Percentiles rank a stretch among this genome's conserved stretches.
Conservation (phyloP, 2,888 invertebrate genomes). For the Cryptophagus acutangulus region DNA sequence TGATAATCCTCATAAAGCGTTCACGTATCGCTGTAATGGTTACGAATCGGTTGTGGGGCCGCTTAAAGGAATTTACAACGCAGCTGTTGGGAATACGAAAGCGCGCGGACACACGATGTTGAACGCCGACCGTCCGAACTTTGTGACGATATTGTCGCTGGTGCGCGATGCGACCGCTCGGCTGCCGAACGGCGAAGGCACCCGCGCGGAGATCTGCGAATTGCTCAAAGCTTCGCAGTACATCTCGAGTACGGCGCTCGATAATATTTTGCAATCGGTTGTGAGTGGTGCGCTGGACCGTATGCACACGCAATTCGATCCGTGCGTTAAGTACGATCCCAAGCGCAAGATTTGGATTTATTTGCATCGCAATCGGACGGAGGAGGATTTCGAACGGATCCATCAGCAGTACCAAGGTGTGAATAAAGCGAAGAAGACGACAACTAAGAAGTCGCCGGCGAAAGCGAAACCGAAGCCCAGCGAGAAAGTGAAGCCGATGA, state of each 20-base stretch:
- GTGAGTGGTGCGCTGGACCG: constrained; percentile 88
- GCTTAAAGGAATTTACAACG: constrained; percentile 60
- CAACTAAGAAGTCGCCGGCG: constrained; percentile 37
- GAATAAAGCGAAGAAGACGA: constrained; percentile 51
- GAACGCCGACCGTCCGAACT: constrained; percentile 77
- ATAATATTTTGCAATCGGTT: constrained; percentile 71
- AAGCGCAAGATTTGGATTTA: constrained; percentile 95
- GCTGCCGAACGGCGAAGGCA: constrained; percentile 91
- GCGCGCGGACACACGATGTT: constrained; percentile 82
- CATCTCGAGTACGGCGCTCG: constrained; percentile 52
- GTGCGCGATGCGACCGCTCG: constrained; percentile 93
- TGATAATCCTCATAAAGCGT: constrained; percentile 84
- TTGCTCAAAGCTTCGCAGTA: constrained; percentile 66
- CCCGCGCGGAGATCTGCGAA: constrained; percentile 85
- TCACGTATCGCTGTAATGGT: constrained; percentile 75
- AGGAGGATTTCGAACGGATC: constrained; percentile 60
- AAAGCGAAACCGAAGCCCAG: constrained; percentile 50
- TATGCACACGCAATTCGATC: constrained; percentile 85
- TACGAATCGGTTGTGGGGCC: constrained; percentile 81
- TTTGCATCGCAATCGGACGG: constrained; percentile 68
- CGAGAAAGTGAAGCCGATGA: constrained; percentile 40
- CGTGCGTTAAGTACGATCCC: constrained; percentile 89
- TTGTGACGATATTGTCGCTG: constrained; percentile 82
- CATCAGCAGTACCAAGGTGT: constrained; percentile 64
- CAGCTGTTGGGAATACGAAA: constrained; percentile 55